A percentile compares a stretch with the other conserved stretches of the same genome.
Evolutionary conservation across 2,888 invertebrate genomes (phyloP).

Genomic region (Caenorhabditis sp.): DNA sequence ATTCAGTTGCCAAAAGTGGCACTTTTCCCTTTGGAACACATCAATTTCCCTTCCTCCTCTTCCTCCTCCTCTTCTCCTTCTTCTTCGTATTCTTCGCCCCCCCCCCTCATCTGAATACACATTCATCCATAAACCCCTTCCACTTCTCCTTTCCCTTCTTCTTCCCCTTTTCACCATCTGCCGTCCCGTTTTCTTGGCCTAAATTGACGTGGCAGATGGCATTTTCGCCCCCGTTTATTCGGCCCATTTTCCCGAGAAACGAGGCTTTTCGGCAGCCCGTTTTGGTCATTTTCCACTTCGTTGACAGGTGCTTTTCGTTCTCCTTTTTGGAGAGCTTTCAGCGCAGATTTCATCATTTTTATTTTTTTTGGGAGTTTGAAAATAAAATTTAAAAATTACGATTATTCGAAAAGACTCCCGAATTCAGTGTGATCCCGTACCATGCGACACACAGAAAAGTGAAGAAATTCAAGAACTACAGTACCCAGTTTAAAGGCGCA

Average conservation of each 20-base stretch:
- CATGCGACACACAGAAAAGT: too few relatives aligned
- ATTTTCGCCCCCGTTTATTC: conserved; percentile 7
- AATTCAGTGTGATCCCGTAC: too few relatives aligned
- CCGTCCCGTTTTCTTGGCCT: conserved; percentile 10
- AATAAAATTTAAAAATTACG: too few relatives aligned
- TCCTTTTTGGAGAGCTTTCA: conserved; percentile 6
- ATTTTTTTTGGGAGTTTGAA: too few relatives aligned
- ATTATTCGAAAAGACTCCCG: too few relatives aligned
- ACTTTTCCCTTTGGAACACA: conserved; percentile 29
- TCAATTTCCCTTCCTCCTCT: conserved; percentile 22
- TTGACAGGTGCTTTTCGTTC: conserved; percentile 10
- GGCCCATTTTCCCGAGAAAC: conserved; percentile 1
- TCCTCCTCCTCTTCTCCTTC: not conserved
- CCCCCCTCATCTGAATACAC: conserved; percentile 16
- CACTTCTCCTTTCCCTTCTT: conserved; percentile 31
- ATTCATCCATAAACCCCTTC: not conserved
- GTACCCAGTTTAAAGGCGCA: too few relatives aligned
- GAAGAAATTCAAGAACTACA: too few relatives aligned
- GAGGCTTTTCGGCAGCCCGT: conserved; percentile 12
- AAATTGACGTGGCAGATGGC: conserved; percentile 57
- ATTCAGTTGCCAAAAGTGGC: conserved; percentile 39
- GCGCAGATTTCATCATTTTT: too few relatives aligned
- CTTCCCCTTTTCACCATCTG: conserved; percentile 45
- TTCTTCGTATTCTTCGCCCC: too few relatives aligned
- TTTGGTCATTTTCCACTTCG: conserved; percentile 16